A percentile compares a stretch with the other conserved stretches of the same genome.
phyloP scores from a whole-genome alignment of 1,140 invertebrate genomes.

The Heterodera carotae region DNA sequence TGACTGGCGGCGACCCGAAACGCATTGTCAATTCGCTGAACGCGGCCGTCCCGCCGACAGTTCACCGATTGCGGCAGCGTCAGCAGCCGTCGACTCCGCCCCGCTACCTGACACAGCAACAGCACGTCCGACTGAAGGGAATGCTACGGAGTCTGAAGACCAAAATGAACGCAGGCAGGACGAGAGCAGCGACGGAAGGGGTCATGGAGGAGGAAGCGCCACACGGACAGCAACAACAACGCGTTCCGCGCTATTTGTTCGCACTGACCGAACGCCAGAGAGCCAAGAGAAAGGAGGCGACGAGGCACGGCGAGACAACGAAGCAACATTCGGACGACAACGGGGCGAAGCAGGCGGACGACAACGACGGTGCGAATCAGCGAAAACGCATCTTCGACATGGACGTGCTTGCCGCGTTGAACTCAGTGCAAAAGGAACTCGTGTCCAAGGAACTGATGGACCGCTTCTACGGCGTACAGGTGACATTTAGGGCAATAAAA shows the following conservation, averaged over 20 bases:
- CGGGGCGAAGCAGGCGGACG: neutral
- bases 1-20: neutral
- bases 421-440: neutral
- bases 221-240: too few species aligned
- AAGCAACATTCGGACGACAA: neutral
- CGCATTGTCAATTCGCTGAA: neutral
- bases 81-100: neutral
- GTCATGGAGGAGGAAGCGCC: neutral
- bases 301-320: neutral
- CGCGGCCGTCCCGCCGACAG: neutral
- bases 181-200: too few species aligned
- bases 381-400: neutral
- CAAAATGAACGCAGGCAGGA: too few species aligned
- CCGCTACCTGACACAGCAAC: neutral
- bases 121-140: neutral
- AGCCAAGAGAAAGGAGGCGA: neutral
- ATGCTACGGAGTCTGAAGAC: neutral
- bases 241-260: slow-evolving; percentile 2
- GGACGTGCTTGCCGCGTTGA: neutral
- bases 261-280: neutral
- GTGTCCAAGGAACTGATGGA: neutral
- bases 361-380: neutral
- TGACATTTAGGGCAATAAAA: neutral
- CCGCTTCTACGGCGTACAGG: neutral
- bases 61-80: neutral